Evolutionary conservation across 2,797 vertebrate species (phyloP).

Genomic region (Spinus pinus): DNA sequence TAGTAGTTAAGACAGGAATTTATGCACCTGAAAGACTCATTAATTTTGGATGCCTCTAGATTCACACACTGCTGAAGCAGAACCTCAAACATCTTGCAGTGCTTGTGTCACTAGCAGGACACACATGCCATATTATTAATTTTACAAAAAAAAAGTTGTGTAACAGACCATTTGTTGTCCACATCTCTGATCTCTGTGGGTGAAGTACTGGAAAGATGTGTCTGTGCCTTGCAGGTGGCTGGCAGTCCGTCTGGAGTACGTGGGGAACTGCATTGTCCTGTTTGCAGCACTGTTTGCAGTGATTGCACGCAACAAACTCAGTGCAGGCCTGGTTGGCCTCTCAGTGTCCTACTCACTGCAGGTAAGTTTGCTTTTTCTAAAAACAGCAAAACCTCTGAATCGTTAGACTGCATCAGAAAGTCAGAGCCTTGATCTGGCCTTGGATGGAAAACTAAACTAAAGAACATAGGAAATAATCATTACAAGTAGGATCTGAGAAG

Average conservation of each 20-base stretch:
- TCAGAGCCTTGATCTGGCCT: not conserved
- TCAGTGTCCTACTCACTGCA: constrained; percentile 93
- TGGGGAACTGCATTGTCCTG: constrained; percentile 91
- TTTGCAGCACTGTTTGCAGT: constrained; percentile 91
- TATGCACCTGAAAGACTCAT: not conserved
- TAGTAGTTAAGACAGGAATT: not conserved
- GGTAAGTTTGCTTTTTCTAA: constrained; percentile 67
- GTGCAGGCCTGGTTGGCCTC: constrained; percentile 89
- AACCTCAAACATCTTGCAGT: not conserved
- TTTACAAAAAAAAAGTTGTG: not conserved
- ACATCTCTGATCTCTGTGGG: not conserved
- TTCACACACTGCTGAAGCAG: not conserved
- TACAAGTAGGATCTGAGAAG: not conserved
- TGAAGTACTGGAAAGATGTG: not conserved
- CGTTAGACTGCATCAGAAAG: not conserved
- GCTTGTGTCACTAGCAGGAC: not conserved
- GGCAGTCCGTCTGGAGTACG: constrained; percentile 89
- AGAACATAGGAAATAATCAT: not conserved
- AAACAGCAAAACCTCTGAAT: not conserved
- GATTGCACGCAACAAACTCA: constrained; percentile 84
- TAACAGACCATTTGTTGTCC: not conserved
- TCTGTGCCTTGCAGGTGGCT: constrained; percentile 83
- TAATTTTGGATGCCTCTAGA: not conserved
- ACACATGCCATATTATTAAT: not conserved
- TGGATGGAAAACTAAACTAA: not conserved